phyloP scores from a whole-genome alignment of 2,113 vertebrate species.

The Pomatorhinus ruficollis region DNA sequence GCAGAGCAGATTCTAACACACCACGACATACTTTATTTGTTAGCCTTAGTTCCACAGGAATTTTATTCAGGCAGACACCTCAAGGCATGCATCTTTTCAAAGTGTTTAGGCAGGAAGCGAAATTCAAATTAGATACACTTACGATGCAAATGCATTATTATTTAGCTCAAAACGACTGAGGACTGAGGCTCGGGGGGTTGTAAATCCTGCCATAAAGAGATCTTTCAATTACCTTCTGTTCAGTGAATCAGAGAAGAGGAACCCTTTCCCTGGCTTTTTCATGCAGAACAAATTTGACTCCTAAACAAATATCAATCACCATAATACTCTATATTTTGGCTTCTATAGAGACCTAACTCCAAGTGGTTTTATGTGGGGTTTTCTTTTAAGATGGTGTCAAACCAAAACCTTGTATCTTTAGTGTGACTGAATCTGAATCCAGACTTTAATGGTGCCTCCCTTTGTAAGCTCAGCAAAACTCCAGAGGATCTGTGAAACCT shows the following conservation, averaged over 20 bases:
- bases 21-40: constrained; percentile 66
- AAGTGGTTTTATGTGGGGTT: neutral
- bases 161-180: constrained; percentile 58
- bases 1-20: constrained; percentile 57
- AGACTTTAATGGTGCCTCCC: neutral
- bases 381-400: constrained; percentile 22
- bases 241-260: constrained; percentile 61
- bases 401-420: neutral
- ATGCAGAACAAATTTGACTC: constrained; percentile 70
- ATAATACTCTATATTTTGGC: constrained; percentile 62
- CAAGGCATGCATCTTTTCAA: constrained; percentile 64
- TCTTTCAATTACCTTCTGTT: constrained; percentile 58
- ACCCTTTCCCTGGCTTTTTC: constrained; percentile 58
- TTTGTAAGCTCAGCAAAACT: neutral
- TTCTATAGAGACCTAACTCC: constrained; percentile 7
- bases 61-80: constrained; percentile 65
- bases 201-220: constrained; percentile 64
- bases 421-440: constrained; percentile 5
- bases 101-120: constrained; percentile 65
- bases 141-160: constrained; percentile 61
- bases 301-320: constrained; percentile 69
- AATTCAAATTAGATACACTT: constrained; percentile 72
- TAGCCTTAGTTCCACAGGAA: constrained; percentile 49
- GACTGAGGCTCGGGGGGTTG: constrained; percentile 28
- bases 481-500: neutral